Base-by-base conservation (phyloP, 2,888 invertebrate species). In the Andricus quercusramuli region DNA sequence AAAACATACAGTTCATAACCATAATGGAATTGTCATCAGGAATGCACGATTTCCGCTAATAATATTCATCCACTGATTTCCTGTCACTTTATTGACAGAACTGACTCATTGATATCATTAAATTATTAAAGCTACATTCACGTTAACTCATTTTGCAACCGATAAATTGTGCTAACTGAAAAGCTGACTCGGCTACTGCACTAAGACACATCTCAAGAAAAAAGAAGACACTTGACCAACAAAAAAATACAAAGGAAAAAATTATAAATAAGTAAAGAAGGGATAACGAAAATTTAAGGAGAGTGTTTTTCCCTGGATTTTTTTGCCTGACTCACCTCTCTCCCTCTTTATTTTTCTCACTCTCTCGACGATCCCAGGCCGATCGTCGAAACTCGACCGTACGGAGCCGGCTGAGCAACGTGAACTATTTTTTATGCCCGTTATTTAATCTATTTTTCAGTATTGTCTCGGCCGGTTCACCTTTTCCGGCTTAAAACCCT, bases 311-410 rank as follows among this genome's bases (percentile, higher is more conserved):
- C 32, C 56, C 56, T 32, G 37, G 37, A 74, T 32, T 74, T 74
- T 74, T 74, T 29, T 25, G 37, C 74, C 56, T 32, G 51, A 74
- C 74, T 74, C 74, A 74, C 74, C 74, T 74, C 56, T 74, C 56
- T 59, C 56, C 56, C 37, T 74, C 74, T 47, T 74, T 56, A 74
- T 13, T 15, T 51, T 47, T 47, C 25, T 37, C 41, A 22, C 77
- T 67, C 64, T 22, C 51, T 78, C 47, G 66, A 25, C 65, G 66
- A n/a, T 74, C 56, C 56, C 32, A n/a, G 29, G 74, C 2, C 29
- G 56, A 70, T 77, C 25, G 68, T 64, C 37, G 66, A 17, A 80
- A 86, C 87, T 88, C 84, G 85, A 86, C 87, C 86, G 83, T 86
- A 83, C 85, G 77, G 59, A 83, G 83, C 83, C 83, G 83, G 81